Percentiles rank a stretch among this genome's conserved stretches.
phyloP scores from a whole-genome alignment of 1,140 invertebrate genomes.

The Spodoptera litura region DNA sequence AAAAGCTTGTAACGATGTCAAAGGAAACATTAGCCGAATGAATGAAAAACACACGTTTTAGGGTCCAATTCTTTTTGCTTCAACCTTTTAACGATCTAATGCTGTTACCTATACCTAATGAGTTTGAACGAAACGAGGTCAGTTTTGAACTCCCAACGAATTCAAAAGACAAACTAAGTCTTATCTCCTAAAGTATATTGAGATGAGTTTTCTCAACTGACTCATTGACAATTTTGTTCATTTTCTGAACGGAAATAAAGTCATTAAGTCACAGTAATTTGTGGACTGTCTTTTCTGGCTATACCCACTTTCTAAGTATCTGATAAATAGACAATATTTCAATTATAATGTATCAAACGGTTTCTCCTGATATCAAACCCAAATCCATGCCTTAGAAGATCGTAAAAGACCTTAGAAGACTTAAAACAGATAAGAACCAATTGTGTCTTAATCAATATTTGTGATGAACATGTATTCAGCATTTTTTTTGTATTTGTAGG shows the following conservation, averaged over 20 bases:
- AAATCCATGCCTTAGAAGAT: too few relatives aligned
- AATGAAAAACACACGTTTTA: conserved; percentile 19
- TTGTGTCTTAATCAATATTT: too few relatives aligned
- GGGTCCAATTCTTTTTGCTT: conserved; percentile 12
- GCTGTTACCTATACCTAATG: conserved; percentile 10
- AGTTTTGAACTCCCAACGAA: conserved; percentile 4
- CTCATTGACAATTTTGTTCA: conserved; percentile 11
- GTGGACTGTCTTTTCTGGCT: neutral
- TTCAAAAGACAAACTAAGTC: neutral
- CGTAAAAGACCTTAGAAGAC: too few relatives aligned
- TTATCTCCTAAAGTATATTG: conserved; percentile 12
- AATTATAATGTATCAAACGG: too few relatives aligned
- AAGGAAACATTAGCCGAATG: neutral
- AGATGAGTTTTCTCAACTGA: neutral
- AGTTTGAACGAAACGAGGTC: conserved; percentile 22
- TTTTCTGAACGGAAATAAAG: conserved; percentile 6
- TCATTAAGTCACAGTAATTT: neutral
- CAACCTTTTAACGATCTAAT: conserved; percentile 22
- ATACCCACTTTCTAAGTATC: too few relatives aligned
- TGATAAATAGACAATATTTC: too few relatives aligned
- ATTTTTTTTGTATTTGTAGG: too few relatives aligned
- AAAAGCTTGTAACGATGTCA: neutral
- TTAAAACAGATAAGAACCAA: too few relatives aligned
- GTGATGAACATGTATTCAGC: too few relatives aligned
- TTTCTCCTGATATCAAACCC: too few relatives aligned